Evolutionary conservation across 1,140 invertebrate genomes (phyloP).

Genomic region (Heterodera carotae): DNA sequence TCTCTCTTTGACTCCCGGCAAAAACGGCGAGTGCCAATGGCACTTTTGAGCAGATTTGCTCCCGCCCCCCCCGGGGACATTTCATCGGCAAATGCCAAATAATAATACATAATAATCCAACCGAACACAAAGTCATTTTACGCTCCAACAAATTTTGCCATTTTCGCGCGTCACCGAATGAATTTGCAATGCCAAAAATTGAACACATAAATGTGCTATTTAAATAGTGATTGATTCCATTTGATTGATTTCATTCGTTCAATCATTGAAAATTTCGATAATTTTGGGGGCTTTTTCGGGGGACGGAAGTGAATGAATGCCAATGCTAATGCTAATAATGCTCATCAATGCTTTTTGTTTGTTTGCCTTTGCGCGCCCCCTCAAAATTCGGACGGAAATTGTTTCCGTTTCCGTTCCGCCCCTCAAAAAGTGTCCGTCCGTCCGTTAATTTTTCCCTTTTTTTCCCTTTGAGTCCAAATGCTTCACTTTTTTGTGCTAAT

Average conservation of each 20-base stretch:
- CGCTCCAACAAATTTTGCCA: not conserved
- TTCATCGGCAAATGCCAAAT: not conserved
- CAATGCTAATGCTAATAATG: no score
- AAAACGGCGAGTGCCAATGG: not conserved
- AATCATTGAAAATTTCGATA: not conserved
- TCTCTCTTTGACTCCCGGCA: not conserved
- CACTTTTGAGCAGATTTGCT: not conserved
- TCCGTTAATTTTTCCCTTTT: no score
- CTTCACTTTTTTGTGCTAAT: not conserved
- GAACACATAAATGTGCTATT: no score
- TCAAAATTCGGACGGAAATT: not conserved
- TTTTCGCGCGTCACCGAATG: not conserved
- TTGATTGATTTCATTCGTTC: no score
- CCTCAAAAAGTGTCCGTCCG: not conserved
- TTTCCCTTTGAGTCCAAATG: not conserved
- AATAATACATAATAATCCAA: not conserved
- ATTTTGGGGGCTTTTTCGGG: no score
- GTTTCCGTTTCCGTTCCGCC: no score
- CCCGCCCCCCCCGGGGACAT: not conserved
- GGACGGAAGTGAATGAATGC: no score
- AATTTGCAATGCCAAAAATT: not conserved
- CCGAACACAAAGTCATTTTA: no score
- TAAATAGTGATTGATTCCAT: no score
- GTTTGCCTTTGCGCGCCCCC: no score
- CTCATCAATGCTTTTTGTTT: no score